These are phyloP conservation scores for Chirona hameri DNA, from an alignment of 2,888 invertebrate genomes.

Conservation along the genomic window DNA sequence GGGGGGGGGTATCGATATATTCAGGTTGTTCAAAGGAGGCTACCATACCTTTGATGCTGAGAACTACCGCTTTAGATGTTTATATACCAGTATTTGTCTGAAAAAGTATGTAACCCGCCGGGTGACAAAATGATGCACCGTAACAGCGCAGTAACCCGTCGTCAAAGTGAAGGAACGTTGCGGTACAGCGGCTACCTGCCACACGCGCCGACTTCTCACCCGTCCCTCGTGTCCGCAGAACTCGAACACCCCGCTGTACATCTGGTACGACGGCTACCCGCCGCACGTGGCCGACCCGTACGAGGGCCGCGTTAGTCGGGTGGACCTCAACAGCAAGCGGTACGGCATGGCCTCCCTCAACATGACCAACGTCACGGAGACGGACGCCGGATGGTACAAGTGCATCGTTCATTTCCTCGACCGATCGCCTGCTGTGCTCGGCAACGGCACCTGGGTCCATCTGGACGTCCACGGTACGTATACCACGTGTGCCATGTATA, in stretches of 20 bases:
- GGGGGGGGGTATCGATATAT: too few relatives aligned
- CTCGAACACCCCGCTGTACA: slow-evolving; percentile 93
- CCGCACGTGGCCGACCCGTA: slow-evolving; percentile 93
- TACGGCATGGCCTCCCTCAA: slow-evolving; percentile 92
- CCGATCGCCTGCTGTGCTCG: slow-evolving; percentile 82
- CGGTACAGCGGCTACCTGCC: background rate
- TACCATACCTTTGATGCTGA: too few relatives aligned
- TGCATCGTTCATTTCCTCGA: slow-evolving; percentile 92
- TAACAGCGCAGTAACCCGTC: background rate
- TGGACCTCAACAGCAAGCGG: slow-evolving; percentile 63
- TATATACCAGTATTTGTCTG: background rate
- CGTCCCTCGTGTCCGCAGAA: slow-evolving; percentile 57
- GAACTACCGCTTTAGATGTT: too few relatives aligned
- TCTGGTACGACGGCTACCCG: slow-evolving; percentile 97
- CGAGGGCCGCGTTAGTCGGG: slow-evolving; percentile 85
- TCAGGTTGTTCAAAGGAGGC: too few relatives aligned
- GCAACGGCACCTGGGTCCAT: slow-evolving; percentile 97
- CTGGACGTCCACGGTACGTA: slow-evolving; percentile 87
- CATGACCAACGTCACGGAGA: slow-evolving; percentile 87
- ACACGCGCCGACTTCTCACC: background rate
- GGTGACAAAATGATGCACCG: too few relatives aligned
- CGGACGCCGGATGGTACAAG: slow-evolving; percentile 96
- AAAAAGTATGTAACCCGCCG: background rate
- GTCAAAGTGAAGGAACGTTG: background rate
- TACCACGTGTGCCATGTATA: too few relatives aligned